These are phyloP conservation scores for Bursaphelenchus mucronatus DNA, from an alignment of 1,140 invertebrate genomes.

Conservation along the genomic window DNA sequence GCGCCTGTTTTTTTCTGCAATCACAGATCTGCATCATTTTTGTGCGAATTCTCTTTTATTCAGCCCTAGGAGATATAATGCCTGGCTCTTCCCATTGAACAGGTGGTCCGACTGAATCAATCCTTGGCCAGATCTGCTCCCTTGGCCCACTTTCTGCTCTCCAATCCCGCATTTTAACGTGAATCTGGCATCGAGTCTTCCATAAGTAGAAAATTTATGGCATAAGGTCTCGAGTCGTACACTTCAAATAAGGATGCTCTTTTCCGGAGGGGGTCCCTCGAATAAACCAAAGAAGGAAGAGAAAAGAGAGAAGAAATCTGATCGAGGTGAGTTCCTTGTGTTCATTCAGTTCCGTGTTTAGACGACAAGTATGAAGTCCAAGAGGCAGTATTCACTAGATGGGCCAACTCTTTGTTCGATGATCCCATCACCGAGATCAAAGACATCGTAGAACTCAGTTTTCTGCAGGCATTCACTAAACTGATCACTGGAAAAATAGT, in stretches of 20 bases:
- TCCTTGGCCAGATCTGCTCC: background rate
- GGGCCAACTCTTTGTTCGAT: constrained; percentile 53
- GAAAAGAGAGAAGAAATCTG: constrained; percentile 39
- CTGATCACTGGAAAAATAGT: constrained; percentile 47
- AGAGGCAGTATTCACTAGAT: constrained; percentile 52
- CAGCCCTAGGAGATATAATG: background rate
- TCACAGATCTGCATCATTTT: background rate
- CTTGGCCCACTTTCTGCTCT: background rate
- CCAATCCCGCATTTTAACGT: constrained; percentile 1
- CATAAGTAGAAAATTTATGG: too few species aligned
- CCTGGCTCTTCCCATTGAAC: background rate
- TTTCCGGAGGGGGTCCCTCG: constrained; percentile 36
- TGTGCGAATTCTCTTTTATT: constrained; percentile 5
- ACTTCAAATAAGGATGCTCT: constrained; percentile 34
- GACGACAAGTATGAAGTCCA: constrained; percentile 50
- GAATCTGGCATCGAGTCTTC: background rate
- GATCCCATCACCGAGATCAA: constrained; percentile 37
- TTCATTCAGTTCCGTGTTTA: constrained; percentile 26
- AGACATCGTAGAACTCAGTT: constrained; percentile 49
- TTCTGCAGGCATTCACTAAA: constrained; percentile 41
- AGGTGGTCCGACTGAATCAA: background rate
- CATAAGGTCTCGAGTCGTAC: background rate
- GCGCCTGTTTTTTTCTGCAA: constrained; percentile 19
- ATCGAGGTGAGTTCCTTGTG: constrained; percentile 30
- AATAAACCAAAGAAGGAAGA: constrained; percentile 44